Conservation (phyloP, 2,113 vertebrate species). For the Etheostoma spectabile region DNA sequence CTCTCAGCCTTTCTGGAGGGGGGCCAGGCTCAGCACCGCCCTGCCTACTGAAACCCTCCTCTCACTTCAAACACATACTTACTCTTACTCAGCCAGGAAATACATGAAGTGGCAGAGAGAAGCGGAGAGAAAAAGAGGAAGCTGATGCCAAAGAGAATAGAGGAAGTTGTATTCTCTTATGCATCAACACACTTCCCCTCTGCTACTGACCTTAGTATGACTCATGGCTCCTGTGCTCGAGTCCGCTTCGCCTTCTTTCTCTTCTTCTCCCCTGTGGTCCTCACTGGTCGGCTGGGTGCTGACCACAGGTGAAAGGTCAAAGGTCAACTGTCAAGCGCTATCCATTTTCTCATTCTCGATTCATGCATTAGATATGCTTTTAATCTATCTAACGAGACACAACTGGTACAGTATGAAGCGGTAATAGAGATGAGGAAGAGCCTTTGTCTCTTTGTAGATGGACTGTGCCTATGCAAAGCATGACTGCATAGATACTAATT, state of each 20-base stretch:
- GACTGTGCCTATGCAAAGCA: conserved; percentile 79
- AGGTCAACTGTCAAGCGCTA: conserved; percentile 40
- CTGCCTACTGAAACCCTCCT: background rate
- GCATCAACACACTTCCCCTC: conserved; percentile 46
- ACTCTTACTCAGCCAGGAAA: background rate
- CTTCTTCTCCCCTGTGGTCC: conserved; percentile 35
- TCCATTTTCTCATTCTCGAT: background rate
- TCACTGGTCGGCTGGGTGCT: conserved; percentile 72
- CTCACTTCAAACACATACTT: conserved; percentile 22
- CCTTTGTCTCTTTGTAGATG: conserved; percentile 49
- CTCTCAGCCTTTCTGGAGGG: conserved; percentile 2
- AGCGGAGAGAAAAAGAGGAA: conserved; percentile 46
- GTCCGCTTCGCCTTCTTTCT: conserved; percentile 55
- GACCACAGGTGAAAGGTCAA: conserved; percentile 54
- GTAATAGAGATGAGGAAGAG: conserved; percentile 44
- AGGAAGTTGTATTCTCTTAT: conserved; percentile 52
- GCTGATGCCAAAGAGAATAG: conserved; percentile 26
- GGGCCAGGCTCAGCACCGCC: background rate
- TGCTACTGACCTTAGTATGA: conserved; percentile 84
- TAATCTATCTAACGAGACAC: background rate
- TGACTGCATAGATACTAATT: conserved; percentile 31
- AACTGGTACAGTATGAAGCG: background rate
- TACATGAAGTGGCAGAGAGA: background rate
- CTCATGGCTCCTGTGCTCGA: conserved; percentile 69
- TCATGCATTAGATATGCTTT: background rate